Percentiles rank a stretch among this genome's conserved stretches.
Evolutionary conservation across 2,797 vertebrate species (phyloP).

Genomic region (Crenichthys baileyi): DNA sequence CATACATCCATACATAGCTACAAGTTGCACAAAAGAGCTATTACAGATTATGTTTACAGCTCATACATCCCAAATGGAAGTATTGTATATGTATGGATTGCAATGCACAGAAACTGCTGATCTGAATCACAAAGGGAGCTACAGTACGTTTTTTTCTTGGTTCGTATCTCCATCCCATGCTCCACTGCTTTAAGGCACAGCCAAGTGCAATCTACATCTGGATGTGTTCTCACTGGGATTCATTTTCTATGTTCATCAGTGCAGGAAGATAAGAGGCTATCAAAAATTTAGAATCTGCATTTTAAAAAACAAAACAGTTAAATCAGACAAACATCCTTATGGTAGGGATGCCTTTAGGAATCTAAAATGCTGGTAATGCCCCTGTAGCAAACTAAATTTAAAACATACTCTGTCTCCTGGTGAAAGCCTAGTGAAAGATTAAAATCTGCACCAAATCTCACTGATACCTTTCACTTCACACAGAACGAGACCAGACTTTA

Average conservation of each 20-base stretch:
- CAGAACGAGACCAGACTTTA: not conserved
- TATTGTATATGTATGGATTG: slow-evolving; percentile 1
- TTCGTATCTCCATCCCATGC: not conserved
- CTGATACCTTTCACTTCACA: not conserved
- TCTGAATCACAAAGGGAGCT: not conserved
- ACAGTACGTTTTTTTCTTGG: not conserved
- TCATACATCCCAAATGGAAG: slow-evolving; percentile 2
- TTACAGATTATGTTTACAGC: not conserved
- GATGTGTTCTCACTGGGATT: not conserved
- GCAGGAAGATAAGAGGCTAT: not conserved
- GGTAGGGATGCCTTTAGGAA: too few species aligned
- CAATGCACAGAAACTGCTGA: not conserved
- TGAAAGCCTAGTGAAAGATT: not conserved
- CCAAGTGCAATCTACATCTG: not conserved
- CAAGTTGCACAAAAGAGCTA: slow-evolving; percentile 1
- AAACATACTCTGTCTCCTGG: too few species aligned
- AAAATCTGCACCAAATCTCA: not conserved
- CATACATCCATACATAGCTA: not conserved
- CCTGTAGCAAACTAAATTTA: too few species aligned
- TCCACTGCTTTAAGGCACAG: not conserved
- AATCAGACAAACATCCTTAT: not conserved
- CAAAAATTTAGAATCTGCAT: not conserved
- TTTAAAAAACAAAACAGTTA: not conserved
- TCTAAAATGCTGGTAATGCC: too few species aligned
- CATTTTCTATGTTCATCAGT: not conserved